Conservation (phyloP, 2,113 vertebrate genomes). For the Marcusenius ussheri region DNA sequence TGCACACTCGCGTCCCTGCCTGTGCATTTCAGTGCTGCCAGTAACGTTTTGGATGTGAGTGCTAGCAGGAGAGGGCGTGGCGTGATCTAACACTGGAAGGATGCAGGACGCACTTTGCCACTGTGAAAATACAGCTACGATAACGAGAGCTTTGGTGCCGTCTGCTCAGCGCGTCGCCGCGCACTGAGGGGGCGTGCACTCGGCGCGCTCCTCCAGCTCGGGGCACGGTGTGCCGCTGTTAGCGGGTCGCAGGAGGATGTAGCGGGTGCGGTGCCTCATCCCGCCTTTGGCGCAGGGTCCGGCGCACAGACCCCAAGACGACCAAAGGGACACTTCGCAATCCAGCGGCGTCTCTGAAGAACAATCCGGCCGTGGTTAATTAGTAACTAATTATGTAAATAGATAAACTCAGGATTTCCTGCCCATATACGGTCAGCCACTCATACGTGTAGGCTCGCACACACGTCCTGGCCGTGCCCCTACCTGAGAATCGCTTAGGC, state of each 20-base stretch:
- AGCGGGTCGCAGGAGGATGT: slow-evolving; percentile 65
- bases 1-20: background rate
- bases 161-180: slow-evolving; percentile 46
- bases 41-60: background rate
- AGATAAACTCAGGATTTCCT: background rate
- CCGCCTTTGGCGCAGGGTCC: slow-evolving; percentile 58
- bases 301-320: slow-evolving; percentile 66
- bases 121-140: background rate
- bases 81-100: background rate
- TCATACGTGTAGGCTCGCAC: background rate
- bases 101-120: background rate
- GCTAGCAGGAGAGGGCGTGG: background rate
- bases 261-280: slow-evolving; percentile 61
- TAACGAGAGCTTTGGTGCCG: background rate
- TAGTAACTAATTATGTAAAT: background rate
- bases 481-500: slow-evolving; percentile 55
- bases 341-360: slow-evolving; percentile 62
- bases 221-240: slow-evolving; percentile 64
- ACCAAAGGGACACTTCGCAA: slow-evolving; percentile 69
- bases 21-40: background rate
- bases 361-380: background rate
- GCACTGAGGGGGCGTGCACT: slow-evolving; percentile 60
- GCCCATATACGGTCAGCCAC: background rate
- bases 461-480: background rate
- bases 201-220: slow-evolving; percentile 64